Base-by-base conservation (phyloP, 2,888 invertebrate genomes). In the Drosophila quasianomalipes region DNA sequence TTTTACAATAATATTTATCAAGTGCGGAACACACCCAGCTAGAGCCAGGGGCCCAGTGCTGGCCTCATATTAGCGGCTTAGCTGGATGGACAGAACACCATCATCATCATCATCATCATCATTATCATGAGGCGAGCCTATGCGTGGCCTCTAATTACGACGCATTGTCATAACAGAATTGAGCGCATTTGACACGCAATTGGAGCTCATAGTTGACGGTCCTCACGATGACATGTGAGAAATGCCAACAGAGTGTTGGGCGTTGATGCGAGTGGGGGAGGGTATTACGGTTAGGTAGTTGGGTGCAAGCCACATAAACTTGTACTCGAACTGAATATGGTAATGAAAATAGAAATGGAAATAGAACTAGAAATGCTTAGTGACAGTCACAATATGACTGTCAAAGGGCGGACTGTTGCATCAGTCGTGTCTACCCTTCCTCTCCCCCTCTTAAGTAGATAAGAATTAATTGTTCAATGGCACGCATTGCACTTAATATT, bases 381-480 rank as follows among this genome's bases (percentile, higher is more conserved):
- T 51, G 61, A 62, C 61, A 61, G 61, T 64, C 52, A 53, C 55
- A 41, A 47, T 66, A 28, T 26, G 53, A 39, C 51, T 26, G 71
- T 54, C 37, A 47, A 26, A 72, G 54, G 70, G 80, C 87, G 22
- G 76, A 87, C 90, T 87, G 89, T 89, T 91, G 87, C 87, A 87
- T 87, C 88, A 86, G 89, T 55, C 55, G 60, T 49, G 35, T 33
- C 33, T 37, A n/a, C 37, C 30, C 44, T 37, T n/a, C 31, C 26
- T 10, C 26, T 19, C 14, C 26, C 64, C 33, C 67, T 69, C 35
- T 59, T 79, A 92, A 92, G 83, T 90, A 92, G 92, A 86, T 92
- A 88, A 91, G 89, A 90, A 92, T 92, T 92, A 92, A 92, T 92
- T 92, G 91, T 91, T 85, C 74, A 79, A 82, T 82, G 87, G 72